These are phyloP conservation scores for Eupithecia exiguata DNA, from an alignment of 2,888 invertebrate species.

Conservation along the genomic window DNA sequence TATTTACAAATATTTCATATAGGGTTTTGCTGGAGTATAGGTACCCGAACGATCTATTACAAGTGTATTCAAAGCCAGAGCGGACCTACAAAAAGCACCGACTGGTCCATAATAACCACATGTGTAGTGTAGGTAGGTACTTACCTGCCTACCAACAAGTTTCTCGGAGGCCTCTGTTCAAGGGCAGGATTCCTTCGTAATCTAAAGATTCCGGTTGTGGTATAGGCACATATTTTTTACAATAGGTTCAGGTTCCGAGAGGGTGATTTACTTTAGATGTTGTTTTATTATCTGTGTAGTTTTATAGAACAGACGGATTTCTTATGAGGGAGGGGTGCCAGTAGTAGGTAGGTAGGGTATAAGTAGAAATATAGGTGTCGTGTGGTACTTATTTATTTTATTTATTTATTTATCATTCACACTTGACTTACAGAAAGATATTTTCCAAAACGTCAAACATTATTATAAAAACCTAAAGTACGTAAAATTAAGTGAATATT, in stretches of 20 bases:
- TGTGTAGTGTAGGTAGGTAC: not conserved
- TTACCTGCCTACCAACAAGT: constrained; percentile 22
- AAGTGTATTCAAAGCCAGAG: not conserved
- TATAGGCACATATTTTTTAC: constrained; percentile 8
- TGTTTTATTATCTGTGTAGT: not conserved
- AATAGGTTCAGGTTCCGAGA: constrained; percentile 16
- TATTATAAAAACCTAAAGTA: no score
- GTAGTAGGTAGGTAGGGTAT: not conserved
- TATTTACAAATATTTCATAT: no score
- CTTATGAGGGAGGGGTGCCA: not conserved
- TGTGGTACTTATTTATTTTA: no score
- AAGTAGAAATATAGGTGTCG: not conserved
- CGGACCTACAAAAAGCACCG: not conserved
- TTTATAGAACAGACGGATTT: not conserved
- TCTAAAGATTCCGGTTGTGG: constrained; percentile 39
- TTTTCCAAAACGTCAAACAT: no score
- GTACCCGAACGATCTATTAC: not conserved
- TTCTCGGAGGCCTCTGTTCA: constrained; percentile 30
- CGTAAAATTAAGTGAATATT: no score
- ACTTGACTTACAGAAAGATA: no score
- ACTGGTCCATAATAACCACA: constrained; percentile 5
- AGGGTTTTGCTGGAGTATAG: not conserved
- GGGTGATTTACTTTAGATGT: constrained; percentile 1
- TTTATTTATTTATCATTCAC: no score
- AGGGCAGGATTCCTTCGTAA: constrained; percentile 38